These are phyloP conservation scores for Calameuta pallipes DNA, from an alignment of 2,888 invertebrate species.

Conservation along the genomic window DNA sequence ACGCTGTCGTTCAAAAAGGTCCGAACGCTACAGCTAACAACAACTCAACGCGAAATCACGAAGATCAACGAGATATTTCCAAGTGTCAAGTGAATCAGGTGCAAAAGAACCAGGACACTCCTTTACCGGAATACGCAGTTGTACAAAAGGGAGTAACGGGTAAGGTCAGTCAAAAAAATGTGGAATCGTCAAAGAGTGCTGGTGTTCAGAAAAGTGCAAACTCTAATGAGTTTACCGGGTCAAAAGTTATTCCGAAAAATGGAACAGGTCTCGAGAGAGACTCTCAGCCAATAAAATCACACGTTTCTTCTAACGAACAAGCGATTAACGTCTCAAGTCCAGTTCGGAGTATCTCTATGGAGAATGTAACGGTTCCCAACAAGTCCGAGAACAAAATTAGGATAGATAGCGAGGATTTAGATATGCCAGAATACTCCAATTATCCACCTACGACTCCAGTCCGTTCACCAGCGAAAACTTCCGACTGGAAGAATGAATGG, in stretches of 20 bases:
- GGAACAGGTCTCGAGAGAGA: constrained; percentile 30
- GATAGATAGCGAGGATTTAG: constrained; percentile 43
- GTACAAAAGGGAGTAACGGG: constrained; percentile 52
- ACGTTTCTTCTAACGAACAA: constrained; percentile 35
- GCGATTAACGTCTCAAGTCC: constrained; percentile 46
- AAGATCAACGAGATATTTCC: constrained; percentile 26
- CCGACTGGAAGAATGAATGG: constrained; percentile 61
- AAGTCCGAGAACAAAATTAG: constrained; percentile 28
- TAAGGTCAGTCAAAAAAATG: constrained; percentile 27
- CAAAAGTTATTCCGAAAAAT: constrained; percentile 1
- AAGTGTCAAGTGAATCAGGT: constrained; percentile 13
- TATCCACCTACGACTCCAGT: constrained; percentile 41
- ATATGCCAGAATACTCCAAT: constrained; percentile 45
- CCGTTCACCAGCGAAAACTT: constrained; percentile 55
- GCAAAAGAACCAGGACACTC: constrained; percentile 30
- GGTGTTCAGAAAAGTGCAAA: background rate
- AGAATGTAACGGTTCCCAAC: constrained; percentile 33
- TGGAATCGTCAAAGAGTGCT: constrained; percentile 23
- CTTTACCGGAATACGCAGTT: constrained; percentile 57
- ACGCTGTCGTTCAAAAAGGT: constrained; percentile 56
- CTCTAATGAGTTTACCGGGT: background rate
- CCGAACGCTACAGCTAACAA: constrained; percentile 30
- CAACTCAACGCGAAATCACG: constrained; percentile 33
- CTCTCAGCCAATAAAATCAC: constrained; percentile 34
- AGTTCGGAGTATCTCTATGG: constrained; percentile 43